phyloP scores from a whole-genome alignment of 1,140 invertebrate genomes.

The Drosophila quadrilineata region DNA sequence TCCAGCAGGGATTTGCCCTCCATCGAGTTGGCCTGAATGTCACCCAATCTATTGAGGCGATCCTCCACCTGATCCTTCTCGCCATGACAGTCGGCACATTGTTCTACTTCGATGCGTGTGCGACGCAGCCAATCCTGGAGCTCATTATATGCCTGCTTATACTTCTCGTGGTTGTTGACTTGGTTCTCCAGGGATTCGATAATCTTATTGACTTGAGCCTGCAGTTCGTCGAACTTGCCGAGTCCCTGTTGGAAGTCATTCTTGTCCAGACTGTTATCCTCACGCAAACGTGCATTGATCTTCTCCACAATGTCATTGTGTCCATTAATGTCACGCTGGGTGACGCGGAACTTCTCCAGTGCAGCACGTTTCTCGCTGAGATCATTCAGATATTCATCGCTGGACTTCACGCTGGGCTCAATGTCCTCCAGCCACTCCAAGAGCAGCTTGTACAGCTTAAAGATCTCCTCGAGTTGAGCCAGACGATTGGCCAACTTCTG shows the following conservation, averaged over 20 bases:
- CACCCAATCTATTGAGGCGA: conserved; percentile 87
- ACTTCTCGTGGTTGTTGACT: conserved; percentile 93
- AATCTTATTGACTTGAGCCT: conserved; percentile 85
- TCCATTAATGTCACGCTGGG: conserved; percentile 89
- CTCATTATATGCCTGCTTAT: conserved; percentile 90
- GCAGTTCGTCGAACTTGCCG: conserved; percentile 87
- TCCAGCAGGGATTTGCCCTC: conserved; percentile 88
- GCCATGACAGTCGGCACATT: conserved; percentile 91
- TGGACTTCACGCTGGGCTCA: conserved; percentile 89
- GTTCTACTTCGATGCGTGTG: conserved; percentile 91
- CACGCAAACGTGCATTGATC: conserved; percentile 85
- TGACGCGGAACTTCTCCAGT: conserved; percentile 90
- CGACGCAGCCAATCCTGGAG: conserved; percentile 94
- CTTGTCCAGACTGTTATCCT: conserved; percentile 85
- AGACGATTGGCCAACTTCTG: conserved; percentile 87
- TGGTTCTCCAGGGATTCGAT: conserved; percentile 90
- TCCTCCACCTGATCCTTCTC: conserved; percentile 89
- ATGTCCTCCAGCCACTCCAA: conserved; percentile 93
- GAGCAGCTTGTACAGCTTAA: conserved; percentile 89
- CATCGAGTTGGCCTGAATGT: conserved; percentile 86
- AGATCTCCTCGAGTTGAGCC: conserved; percentile 91
- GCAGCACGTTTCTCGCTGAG: conserved; percentile 94
- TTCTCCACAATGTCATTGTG: conserved; percentile 89
- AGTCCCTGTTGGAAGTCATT: conserved; percentile 87
- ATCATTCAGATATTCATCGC: conserved; percentile 89